Evolutionary conservation across 2,113 vertebrate genomes (phyloP).

Genomic region (Platysteira castanea): DNA sequence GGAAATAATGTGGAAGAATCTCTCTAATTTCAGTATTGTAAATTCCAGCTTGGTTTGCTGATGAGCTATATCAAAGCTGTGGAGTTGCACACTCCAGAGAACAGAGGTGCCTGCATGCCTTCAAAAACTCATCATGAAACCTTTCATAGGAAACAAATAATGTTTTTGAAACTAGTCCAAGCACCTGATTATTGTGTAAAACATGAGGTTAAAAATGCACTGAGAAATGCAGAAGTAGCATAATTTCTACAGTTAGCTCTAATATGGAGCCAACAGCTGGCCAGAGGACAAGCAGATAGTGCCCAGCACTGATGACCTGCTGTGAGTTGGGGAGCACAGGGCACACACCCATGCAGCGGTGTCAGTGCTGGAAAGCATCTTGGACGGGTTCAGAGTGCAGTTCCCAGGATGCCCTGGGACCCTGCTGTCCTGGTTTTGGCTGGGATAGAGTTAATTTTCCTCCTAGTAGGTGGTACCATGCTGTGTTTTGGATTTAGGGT

Average conservation of each 20-base stretch:
- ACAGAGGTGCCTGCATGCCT: neutral
- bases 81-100: neutral
- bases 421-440: neutral
- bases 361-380: neutral
- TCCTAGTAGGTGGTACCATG: neutral
- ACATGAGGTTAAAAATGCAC: neutral
- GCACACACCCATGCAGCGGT: fast-evolving
- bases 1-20: neutral
- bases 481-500: neutral
- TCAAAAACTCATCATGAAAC: neutral
- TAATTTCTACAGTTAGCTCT: neutral
- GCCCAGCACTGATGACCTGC: neutral
- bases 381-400: neutral
- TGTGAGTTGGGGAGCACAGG: neutral
- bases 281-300: neutral
- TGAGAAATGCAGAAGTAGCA: neutral
- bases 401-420: neutral
- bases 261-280: neutral
- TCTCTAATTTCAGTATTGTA: fast-evolving
- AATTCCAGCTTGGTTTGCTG: neutral
- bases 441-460: neutral
- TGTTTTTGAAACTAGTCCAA: neutral
- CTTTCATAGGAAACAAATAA: neutral
- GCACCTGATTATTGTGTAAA: neutral
- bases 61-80: neutral